phyloP scores from a whole-genome alignment of 2,888 invertebrate species.

The Platycheirus albimanus region DNA sequence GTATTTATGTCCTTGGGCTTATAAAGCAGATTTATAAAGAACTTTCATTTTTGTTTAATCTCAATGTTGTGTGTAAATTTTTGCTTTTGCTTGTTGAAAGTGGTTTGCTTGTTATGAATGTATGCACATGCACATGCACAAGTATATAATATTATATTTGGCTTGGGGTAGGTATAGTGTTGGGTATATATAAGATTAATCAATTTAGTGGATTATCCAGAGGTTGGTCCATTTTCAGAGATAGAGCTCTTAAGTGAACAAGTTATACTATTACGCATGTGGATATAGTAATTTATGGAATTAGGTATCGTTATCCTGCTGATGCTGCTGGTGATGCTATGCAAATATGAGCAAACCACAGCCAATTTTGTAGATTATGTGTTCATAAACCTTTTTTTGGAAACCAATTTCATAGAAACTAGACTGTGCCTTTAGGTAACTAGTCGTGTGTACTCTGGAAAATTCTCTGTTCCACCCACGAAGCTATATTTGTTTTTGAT shows the following conservation, averaged over 20 bases:
- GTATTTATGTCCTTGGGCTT: constrained; percentile 15
- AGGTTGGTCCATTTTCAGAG: constrained; percentile 28
- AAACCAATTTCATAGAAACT: not conserved
- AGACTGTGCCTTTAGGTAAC: not conserved
- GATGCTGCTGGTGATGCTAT: not conserved
- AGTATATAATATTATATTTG: too few species aligned
- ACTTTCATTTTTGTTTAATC: constrained; percentile 56
- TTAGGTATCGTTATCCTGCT: constrained; percentile 20
- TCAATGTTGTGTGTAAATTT: constrained; percentile 21
- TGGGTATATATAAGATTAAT: constrained; percentile 37
- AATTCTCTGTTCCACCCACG: too few species aligned
- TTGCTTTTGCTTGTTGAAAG: constrained; percentile 22
- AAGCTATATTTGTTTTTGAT: too few species aligned
- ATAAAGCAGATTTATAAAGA: constrained; percentile 34
- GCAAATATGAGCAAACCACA: not conserved
- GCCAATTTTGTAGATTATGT: constrained; percentile 9
- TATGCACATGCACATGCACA: too few species aligned
- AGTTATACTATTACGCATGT: constrained; percentile 43
- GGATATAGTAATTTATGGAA: constrained; percentile 45
- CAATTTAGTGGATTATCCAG: constrained; percentile 50
- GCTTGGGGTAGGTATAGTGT: not conserved
- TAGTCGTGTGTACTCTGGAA: not conserved
- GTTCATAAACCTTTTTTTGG: not conserved
- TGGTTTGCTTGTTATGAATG: too few species aligned
- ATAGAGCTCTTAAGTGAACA: constrained; percentile 53